phyloP scores from a whole-genome alignment of 1,140 invertebrate genomes.

The Copidosoma floridanum region DNA sequence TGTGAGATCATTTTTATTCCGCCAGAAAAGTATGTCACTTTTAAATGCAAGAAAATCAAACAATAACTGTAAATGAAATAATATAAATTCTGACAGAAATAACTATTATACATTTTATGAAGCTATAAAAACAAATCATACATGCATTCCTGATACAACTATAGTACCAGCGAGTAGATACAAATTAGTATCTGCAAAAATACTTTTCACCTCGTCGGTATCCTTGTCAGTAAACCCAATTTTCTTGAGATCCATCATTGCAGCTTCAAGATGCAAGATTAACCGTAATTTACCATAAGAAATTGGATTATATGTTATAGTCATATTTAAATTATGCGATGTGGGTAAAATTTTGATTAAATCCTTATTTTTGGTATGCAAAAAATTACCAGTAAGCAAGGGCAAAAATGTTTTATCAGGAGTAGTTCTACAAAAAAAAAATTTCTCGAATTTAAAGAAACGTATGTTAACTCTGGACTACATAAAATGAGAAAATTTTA shows the following conservation, averaged over 20 bases:
- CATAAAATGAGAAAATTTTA: too few relatives aligned
- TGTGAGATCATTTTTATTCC: conserved; percentile 75
- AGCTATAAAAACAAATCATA: conserved; percentile 57
- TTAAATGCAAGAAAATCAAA: conserved; percentile 98
- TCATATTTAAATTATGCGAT: conserved; percentile 61
- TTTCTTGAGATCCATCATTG: conserved; percentile 69
- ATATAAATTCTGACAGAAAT: too few relatives aligned
- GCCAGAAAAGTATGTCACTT: conserved; percentile 97
- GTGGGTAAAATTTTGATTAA: conserved; percentile 64
- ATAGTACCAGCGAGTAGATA: conserved; percentile 91
- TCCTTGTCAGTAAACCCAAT: conserved; percentile 92
- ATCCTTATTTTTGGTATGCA: conserved; percentile 75
- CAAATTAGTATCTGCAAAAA: conserved; percentile 94
- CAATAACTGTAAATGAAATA: conserved; percentile 69
- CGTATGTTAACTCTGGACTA: too few relatives aligned
- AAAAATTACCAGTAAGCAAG: conserved; percentile 77
- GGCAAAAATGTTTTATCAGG: conserved; percentile 74
- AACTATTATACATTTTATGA: too few relatives aligned
- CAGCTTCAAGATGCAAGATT: conserved; percentile 76
- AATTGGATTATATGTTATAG: conserved; percentile 64
- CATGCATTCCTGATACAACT: conserved; percentile 88
- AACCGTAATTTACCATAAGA: conserved; percentile 72
- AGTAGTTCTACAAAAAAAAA: conserved; percentile 59
- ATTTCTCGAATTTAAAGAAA: too few relatives aligned
- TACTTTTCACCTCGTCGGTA: conserved; percentile 93